phyloP scores from a whole-genome alignment of 2,113 vertebrate genomes.

The Atractosteus spatula region DNA sequence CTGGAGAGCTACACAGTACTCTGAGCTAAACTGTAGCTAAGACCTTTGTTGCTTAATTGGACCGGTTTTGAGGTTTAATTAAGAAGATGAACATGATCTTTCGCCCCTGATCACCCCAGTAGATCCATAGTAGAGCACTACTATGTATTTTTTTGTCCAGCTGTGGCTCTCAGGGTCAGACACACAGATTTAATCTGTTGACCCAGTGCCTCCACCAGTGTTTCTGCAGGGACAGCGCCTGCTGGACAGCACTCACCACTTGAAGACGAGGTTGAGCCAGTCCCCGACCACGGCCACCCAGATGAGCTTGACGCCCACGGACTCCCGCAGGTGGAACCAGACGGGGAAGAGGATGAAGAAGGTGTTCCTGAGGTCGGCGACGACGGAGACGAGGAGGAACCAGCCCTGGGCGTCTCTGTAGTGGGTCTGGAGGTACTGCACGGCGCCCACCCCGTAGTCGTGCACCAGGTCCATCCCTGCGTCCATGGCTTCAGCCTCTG shows the following conservation, averaged over 20 bases:
- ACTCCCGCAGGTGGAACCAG: conserved; percentile 84
- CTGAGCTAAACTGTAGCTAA: too few species aligned
- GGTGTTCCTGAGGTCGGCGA: conserved; percentile 90
- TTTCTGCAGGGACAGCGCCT: too few species aligned
- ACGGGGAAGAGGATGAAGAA: conserved; percentile 94
- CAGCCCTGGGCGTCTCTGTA: conserved; percentile 81
- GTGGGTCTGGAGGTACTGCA: conserved; percentile 81
- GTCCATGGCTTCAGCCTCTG: conserved; percentile 49
- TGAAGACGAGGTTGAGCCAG: conserved; percentile 96
- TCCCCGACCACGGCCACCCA: conserved; percentile 96
- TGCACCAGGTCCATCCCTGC: conserved; percentile 76
- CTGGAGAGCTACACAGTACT: too few species aligned
- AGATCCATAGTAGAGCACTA: too few species aligned
- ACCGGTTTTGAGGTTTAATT: too few species aligned
- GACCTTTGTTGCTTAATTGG: too few species aligned
- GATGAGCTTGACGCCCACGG: conserved; percentile 86
- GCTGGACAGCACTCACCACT: conserved; percentile 76
- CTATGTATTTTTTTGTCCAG: too few species aligned
- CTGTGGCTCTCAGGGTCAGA: too few species aligned
- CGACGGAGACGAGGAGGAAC: conserved; percentile 90
- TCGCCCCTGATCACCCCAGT: too few species aligned
- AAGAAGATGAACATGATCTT: too few species aligned
- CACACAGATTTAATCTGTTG: too few species aligned
- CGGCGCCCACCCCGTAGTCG: conserved; percentile 73
- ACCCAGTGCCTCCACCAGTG: background rate